Base-by-base conservation (phyloP, 2,113 vertebrate species). In the Anhinga rufa region DNA sequence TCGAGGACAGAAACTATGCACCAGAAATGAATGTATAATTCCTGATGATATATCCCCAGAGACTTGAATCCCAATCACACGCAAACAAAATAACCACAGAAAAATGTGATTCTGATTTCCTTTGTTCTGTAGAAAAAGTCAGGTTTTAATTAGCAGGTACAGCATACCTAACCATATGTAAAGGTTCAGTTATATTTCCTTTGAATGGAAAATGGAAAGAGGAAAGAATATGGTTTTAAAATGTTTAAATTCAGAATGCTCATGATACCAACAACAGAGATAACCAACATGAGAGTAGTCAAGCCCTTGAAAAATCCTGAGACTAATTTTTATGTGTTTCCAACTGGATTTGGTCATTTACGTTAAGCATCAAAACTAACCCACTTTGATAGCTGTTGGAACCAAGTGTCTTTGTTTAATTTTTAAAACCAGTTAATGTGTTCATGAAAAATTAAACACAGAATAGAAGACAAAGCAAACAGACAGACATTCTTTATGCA, bases 381-480 rank as follows among this genome's bases (percentile, higher is more conserved):
- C 18, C 38, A 54, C 38, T 90, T 57, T 29, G 75, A n/a, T 9
- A 88, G 46, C 76, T 91, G 82, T 15, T 81, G 76, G 71, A 77
- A 75, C 17, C 54, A 81, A 94, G 57, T 36, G 65, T 7, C 31
- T 87, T 64, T 69, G 25, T 49, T 92, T 61, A 49, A 84, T 86
- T 96, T 86, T 95, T 84, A 75, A 92, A 91, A 84, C 57, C 66
- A 94, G 71, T 88, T 93, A 57, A 71, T 32, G 62, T 13, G 16
- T 77, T 93, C 80, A 94, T 93, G 69, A 95, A 96, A 96, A 95
- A 94, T 84, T 91, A 81, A 96, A 86, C 4, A 11, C 55, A 52
- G 61, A 81, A 88, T 7, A 85, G 54, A 84, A 76, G 12, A 88
- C 20, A 29, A 86, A 78, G 68, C 22, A 82, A 85, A 82, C 1